Evolutionary conservation across 2,888 invertebrate species (phyloP).

Genomic region (Ceratothoa steindachneri): DNA sequence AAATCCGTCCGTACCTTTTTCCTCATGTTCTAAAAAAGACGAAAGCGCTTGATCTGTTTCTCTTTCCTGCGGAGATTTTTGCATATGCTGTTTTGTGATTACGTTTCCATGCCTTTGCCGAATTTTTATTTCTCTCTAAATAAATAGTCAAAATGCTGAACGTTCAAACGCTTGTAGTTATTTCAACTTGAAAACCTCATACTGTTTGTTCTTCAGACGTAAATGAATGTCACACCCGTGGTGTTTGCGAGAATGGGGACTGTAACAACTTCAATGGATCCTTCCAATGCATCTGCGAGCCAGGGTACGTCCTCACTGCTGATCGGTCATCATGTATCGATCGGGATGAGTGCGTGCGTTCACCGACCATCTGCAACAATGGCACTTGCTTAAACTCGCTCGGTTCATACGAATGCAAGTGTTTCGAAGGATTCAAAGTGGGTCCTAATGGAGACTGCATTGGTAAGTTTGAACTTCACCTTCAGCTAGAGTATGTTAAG

Average conservation of each 20-base stretch:
- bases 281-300: conserved; percentile 71
- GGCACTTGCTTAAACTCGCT: conserved; percentile 69
- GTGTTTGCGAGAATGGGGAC: conserved; percentile 71
- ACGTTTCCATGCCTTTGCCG: not conserved
- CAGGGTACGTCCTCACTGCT: conserved; percentile 67
- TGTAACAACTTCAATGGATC: conserved; percentile 69
- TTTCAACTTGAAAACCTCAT: too few species aligned
- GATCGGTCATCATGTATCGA: conserved; percentile 66
- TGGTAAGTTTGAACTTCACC: too few species aligned
- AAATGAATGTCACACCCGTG: conserved; percentile 44
- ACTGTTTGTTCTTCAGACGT: conserved; percentile 45
- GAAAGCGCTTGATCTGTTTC: too few species aligned
- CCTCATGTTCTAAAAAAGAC: too few species aligned
- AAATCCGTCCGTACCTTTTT: too few species aligned
- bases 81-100: too few species aligned
- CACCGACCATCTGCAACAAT: conserved; percentile 71
- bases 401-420: conserved; percentile 69
- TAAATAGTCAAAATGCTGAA: too few species aligned
- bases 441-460: conserved; percentile 74
- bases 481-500: too few species aligned
- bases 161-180: too few species aligned
- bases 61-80: too few species aligned
- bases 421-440: conserved; percentile 70
- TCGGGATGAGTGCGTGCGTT: conserved; percentile 68
- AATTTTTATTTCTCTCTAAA: not conserved